A percentile compares a stretch with the other conserved stretches of the same genome.
Evolutionary conservation across 2,888 invertebrate genomes (phyloP).

Genomic region (Amorpha juglandis): DNA sequence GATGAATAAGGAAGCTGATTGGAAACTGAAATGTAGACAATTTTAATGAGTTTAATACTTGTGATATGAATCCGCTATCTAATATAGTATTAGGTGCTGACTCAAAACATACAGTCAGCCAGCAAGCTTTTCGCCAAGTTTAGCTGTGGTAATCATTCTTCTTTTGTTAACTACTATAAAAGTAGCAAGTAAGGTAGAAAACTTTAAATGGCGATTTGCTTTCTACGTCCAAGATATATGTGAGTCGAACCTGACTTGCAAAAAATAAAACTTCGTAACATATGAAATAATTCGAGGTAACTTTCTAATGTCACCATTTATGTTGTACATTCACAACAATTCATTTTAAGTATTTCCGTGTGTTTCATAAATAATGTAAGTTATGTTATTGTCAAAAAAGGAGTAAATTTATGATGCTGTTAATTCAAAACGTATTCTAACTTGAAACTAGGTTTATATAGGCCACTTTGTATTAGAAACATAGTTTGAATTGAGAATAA

Average conservation of each 20-base stretch:
- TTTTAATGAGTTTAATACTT: not conserved
- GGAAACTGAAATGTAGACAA: no score
- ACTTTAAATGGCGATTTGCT: not conserved
- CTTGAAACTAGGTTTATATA: no score
- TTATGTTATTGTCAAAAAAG: no score
- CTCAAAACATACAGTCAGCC: not conserved
- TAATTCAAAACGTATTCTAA: no score
- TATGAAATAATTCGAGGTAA: not conserved
- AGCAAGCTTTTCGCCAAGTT: not conserved
- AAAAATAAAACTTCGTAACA: not conserved
- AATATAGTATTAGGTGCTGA: not conserved
- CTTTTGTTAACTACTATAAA: not conserved
- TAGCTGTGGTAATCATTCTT: not conserved
- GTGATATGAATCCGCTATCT: not conserved
- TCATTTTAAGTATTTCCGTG: not conserved
- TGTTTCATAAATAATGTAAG: no score
- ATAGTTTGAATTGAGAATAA: no score
- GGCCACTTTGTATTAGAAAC: no score
- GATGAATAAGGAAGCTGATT: no score
- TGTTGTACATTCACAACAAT: not conserved
- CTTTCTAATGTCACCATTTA: slow-evolving; percentile 11
- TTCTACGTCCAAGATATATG: not conserved
- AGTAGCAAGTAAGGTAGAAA: not conserved
- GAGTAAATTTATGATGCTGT: no score
- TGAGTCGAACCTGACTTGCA: not conserved